phyloP scores from a whole-genome alignment of 2,113 vertebrate species.

The Rynchops niger region DNA sequence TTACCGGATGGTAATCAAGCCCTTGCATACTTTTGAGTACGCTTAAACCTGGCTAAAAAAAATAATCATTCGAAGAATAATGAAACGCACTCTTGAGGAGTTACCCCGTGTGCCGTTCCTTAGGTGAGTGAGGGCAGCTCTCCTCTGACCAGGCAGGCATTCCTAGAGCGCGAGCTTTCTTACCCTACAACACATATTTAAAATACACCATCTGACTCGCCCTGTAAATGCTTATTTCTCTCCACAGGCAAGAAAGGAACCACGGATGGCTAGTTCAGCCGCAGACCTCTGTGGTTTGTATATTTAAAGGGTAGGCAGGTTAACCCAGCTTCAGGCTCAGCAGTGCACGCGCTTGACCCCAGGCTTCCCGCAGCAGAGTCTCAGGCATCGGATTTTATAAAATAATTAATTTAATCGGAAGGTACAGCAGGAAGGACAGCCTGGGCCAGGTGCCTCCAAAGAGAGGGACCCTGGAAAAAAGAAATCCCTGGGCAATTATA shows the following conservation, averaged over 20 bases:
- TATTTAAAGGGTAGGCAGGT: neutral
- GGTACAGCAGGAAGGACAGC: too few species aligned
- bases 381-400: too few species aligned
- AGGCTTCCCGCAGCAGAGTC: too few species aligned
- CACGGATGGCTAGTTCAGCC: neutral
- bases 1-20: neutral
- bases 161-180: neutral
- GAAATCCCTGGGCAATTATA: too few species aligned
- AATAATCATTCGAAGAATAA: neutral
- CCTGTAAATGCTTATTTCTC: neutral
- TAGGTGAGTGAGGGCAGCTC: neutral
- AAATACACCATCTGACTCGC: neutral
- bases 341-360: too few species aligned
- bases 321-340: neutral
- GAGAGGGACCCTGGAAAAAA: too few species aligned
- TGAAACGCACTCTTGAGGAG: neutral
- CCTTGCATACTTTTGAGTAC: neutral
- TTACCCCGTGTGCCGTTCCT: neutral
- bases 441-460: too few species aligned
- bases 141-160: neutral
- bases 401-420: too few species aligned
- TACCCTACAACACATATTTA: neutral
- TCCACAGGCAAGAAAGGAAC: neutral
- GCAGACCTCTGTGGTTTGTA: rapidly evolving
- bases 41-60: neutral